These are phyloP conservation scores for Limnephilus lunatus DNA, from an alignment of 2,888 invertebrate species.

Conservation along the genomic window DNA sequence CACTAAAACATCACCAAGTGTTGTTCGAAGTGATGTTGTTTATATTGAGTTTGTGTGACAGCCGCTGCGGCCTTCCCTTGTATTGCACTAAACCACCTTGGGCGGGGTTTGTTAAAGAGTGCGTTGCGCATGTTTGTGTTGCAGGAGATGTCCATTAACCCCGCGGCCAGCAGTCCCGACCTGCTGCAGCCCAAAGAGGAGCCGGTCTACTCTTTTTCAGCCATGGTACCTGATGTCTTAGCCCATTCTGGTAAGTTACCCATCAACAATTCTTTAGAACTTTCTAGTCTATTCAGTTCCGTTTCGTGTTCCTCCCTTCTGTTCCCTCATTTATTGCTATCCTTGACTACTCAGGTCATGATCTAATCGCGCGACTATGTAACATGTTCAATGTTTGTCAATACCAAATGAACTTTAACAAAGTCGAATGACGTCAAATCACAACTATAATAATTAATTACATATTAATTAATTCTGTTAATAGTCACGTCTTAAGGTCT, in stretches of 20 bases:
- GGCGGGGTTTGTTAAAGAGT: neutral
- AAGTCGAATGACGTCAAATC: neutral
- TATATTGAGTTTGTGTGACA: neutral
- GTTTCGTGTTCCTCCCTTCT: too few relatives aligned
- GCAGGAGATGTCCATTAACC: slow-evolving; percentile 75
- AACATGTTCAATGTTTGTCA: neutral
- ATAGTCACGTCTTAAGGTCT: neutral
- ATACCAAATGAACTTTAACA: neutral
- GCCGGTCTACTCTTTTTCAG: slow-evolving; percentile 69
- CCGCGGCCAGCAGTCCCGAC: slow-evolving; percentile 73
- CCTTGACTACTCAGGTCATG: neutral
- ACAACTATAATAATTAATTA: neutral
- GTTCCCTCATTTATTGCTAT: neutral
- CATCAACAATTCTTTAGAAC: neutral
- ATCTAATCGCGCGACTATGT: neutral
- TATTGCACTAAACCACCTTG: neutral
- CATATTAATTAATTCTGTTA: neutral
- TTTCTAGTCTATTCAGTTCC: neutral
- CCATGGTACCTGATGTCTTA: neutral
- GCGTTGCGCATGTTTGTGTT: neutral
- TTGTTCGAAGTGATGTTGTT: neutral
- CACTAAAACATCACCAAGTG: too few relatives aligned
- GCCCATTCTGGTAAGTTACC: slow-evolving; percentile 24
- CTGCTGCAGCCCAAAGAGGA: slow-evolving; percentile 75
- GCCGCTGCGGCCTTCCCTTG: too few relatives aligned